A percentile compares a stretch with the other conserved stretches of the same genome.
Evolutionary conservation across 2,113 vertebrate genomes (phyloP).

Genomic region (Callocephalon fimbriatum): DNA sequence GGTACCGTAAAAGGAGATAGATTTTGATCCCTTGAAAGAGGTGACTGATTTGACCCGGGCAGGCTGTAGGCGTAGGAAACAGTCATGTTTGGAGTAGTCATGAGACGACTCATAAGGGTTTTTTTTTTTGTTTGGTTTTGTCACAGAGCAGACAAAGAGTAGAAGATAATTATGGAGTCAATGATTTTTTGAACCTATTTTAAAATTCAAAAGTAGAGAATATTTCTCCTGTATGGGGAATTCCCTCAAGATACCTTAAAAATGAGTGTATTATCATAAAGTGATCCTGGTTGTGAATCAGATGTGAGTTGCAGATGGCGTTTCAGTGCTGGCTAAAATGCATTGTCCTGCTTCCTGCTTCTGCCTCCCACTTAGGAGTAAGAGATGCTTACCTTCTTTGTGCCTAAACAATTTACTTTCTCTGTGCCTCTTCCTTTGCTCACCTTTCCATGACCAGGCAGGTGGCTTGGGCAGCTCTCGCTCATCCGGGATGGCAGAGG

Average conservation of each 20-base stretch:
- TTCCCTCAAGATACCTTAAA: not conserved
- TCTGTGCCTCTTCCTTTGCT: not conserved
- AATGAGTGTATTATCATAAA: fast-evolving
- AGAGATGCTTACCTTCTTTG: not conserved
- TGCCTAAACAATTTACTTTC: not conserved
- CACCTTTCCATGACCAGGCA: not conserved
- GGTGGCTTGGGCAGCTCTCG: not conserved
- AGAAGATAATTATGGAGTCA: not conserved
- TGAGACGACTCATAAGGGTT: not conserved
- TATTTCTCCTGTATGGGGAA: not conserved
- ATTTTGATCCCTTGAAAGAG: not conserved
- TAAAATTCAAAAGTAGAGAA: not conserved
- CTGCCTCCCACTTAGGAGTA: not conserved
- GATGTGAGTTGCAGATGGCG: not conserved
- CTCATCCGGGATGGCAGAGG: not conserved
- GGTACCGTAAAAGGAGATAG: not conserved
- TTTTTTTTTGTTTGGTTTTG: not conserved
- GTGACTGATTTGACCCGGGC: fast-evolving
- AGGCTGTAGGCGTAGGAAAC: not conserved
- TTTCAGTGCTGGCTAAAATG: fast-evolving
- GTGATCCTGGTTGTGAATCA: not conserved
- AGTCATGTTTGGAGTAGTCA: not conserved
- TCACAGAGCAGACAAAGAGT: not conserved
- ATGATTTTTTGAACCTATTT: not conserved
- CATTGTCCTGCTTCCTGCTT: not conserved